Evolutionary conservation across 1,140 invertebrate species (phyloP).

Genomic region (Microplitis demolitor): DNA sequence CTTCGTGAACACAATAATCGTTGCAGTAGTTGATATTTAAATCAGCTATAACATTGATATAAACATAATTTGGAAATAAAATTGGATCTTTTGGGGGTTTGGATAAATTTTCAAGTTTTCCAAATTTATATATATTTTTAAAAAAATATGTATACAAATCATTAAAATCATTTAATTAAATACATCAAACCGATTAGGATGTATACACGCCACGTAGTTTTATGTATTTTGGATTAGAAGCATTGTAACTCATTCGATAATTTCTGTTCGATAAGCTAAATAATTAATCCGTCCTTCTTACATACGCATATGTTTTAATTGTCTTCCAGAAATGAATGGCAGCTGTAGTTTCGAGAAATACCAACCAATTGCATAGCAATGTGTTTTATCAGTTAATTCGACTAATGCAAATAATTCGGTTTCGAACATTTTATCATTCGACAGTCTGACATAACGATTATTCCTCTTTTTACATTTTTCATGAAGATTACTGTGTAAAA

Average conservation of each 20-base stretch:
- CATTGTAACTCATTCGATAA: conserved; percentile 8
- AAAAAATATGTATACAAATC: too few species aligned
- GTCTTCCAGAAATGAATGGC: not conserved
- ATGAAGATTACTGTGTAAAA: conserved; percentile 4
- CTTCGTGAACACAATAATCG: too few species aligned
- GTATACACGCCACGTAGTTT: conserved; percentile 3
- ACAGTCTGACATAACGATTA: not conserved
- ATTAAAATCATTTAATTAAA: not conserved
- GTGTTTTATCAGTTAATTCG: not conserved
- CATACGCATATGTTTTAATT: not conserved
- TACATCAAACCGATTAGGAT: conserved; percentile 4
- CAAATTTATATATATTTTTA: too few species aligned
- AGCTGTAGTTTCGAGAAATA: not conserved
- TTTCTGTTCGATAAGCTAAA: not conserved
- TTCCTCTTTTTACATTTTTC: not conserved
- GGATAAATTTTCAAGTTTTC: too few species aligned
- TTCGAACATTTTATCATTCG: not conserved
- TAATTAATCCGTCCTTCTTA: not conserved
- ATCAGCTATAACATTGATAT: too few species aligned
- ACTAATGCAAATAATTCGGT: not conserved
- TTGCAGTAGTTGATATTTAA: too few species aligned
- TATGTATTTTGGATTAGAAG: not conserved
- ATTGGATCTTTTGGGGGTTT: too few species aligned
- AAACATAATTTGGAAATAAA: too few species aligned
- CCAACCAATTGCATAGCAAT: not conserved